These are phyloP conservation scores for Oryzias curvinotus DNA, from an alignment of 2,113 vertebrate genomes.

Conservation along the genomic window DNA sequence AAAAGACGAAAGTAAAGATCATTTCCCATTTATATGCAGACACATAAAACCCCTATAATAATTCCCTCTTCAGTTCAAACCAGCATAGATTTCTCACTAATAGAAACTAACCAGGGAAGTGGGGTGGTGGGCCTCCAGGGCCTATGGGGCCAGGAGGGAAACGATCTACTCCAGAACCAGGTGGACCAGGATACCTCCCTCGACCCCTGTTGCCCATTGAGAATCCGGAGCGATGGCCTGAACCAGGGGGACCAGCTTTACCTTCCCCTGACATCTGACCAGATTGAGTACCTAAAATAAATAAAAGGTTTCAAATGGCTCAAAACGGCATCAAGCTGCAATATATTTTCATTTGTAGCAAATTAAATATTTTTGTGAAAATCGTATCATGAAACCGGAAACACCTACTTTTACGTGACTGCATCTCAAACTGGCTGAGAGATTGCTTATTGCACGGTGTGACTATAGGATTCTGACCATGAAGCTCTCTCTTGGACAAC, in stretches of 20 bases:
- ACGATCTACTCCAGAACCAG: constrained; percentile 91
- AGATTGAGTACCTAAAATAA: constrained; percentile 85
- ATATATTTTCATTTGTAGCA: background rate
- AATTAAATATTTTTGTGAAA: background rate
- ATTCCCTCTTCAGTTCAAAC: background rate
- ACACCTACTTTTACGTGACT: constrained; percentile 97
- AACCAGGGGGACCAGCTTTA: constrained; percentile 94
- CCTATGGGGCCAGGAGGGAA: constrained; percentile 94
- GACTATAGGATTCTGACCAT: constrained; percentile 97
- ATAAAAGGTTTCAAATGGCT: background rate
- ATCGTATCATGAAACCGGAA: too few relatives aligned
- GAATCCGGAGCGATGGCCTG: constrained; percentile 87
- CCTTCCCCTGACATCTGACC: constrained; percentile 99
- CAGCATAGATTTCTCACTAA: background rate
- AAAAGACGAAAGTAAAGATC: background rate
- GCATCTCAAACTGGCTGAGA: constrained; percentile 99
- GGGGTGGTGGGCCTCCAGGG: constrained; percentile 92
- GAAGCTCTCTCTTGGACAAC: constrained; percentile 94
- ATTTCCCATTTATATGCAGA: background rate
- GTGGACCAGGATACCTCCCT: constrained; percentile 90
- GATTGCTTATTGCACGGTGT: constrained; percentile 99
- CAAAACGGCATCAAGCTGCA: background rate
- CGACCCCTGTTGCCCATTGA: constrained; percentile 90
- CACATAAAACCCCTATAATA: background rate
- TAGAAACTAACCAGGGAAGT: constrained; percentile 87